Percentiles rank a stretch among this genome's conserved stretches.
These are phyloP conservation scores for Eurytoma californica DNA, from an alignment of 2,888 invertebrate species.

Conservation along the genomic window DNA sequence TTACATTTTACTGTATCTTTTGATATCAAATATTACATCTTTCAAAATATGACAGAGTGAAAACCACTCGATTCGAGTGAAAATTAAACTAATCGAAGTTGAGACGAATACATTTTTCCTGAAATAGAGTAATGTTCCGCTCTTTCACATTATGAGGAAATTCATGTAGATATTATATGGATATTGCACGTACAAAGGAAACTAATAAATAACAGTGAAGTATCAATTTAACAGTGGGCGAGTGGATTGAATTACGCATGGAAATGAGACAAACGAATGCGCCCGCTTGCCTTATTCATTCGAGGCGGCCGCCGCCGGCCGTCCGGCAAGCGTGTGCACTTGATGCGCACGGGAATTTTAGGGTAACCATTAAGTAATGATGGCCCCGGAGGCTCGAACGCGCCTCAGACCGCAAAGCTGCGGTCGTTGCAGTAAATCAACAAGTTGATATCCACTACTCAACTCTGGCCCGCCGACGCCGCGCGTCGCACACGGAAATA, in stretches of 20 bases:
- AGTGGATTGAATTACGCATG: constrained; percentile 38
- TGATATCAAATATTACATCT: too few relatives aligned
- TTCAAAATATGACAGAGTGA: too few relatives aligned
- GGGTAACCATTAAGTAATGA: constrained; percentile 65
- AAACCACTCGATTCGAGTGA: too few relatives aligned
- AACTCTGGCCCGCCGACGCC: not conserved
- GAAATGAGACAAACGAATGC: constrained; percentile 42
- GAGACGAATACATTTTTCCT: too few relatives aligned
- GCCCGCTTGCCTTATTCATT: constrained; percentile 46
- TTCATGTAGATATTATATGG: too few relatives aligned
- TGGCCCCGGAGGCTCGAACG: constrained; percentile 63
- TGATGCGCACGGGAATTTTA: constrained; percentile 60
- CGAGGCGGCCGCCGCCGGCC: constrained; percentile 17
- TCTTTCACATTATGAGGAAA: too few relatives aligned
- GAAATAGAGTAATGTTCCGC: too few relatives aligned
- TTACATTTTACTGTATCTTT: too few relatives aligned
- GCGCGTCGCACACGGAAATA: constrained; percentile 16
- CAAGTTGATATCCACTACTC: constrained; percentile 70
- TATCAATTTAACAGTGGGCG: constrained; percentile 37
- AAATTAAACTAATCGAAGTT: too few relatives aligned
- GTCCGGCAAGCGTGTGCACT: constrained; percentile 42
- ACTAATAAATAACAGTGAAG: too few relatives aligned
- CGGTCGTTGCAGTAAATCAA: constrained; percentile 71
- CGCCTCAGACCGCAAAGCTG: constrained; percentile 64
- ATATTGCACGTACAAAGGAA: too few relatives aligned